These are phyloP conservation scores for Crossocerus cetratus DNA, from an alignment of 2,888 invertebrate genomes.

Conservation along the genomic window DNA sequence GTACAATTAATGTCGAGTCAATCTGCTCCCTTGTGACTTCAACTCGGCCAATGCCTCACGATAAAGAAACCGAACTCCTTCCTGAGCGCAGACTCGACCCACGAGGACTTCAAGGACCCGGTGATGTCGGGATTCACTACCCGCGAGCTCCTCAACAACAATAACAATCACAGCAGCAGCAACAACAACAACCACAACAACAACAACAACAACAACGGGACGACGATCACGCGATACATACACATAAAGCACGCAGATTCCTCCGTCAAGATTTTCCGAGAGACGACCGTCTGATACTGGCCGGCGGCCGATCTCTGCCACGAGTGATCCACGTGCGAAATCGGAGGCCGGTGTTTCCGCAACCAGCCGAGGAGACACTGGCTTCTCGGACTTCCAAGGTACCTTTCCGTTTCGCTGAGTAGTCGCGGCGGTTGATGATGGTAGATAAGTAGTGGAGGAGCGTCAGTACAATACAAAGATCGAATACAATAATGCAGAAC, in stretches of 20 bases:
- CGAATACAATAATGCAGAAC: too few relatives aligned
- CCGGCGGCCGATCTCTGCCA: not conserved
- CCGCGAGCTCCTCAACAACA: slow-evolving; percentile 52
- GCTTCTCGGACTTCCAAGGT: too few relatives aligned
- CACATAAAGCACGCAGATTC: slow-evolving; percentile 76
- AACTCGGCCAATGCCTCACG: not conserved
- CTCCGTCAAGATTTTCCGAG: slow-evolving; percentile 76
- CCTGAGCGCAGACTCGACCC: slow-evolving; percentile 47
- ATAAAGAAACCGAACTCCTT: slow-evolving; percentile 29
- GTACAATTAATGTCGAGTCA: not conserved
- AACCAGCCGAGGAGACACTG: not conserved
- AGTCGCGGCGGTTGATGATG: too few relatives aligned
- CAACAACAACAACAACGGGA: slow-evolving; percentile 67
- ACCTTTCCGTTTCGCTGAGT: too few relatives aligned
- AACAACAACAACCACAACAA: slow-evolving; percentile 53
- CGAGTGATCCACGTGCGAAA: not conserved
- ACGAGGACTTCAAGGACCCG: slow-evolving; percentile 41
- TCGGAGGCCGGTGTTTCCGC: slow-evolving; percentile 4
- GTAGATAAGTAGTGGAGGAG: too few relatives aligned
- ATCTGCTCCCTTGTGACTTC: slow-evolving; percentile 45
- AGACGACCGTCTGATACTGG: slow-evolving; percentile 74
- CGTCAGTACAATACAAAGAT: too few relatives aligned
- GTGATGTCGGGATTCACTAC: slow-evolving; percentile 39
- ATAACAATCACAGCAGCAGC: slow-evolving; percentile 63
- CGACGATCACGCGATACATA: slow-evolving; percentile 76